Conservation (phyloP, 2,113 vertebrate species). For the Brienomyrus longianalis region DNA sequence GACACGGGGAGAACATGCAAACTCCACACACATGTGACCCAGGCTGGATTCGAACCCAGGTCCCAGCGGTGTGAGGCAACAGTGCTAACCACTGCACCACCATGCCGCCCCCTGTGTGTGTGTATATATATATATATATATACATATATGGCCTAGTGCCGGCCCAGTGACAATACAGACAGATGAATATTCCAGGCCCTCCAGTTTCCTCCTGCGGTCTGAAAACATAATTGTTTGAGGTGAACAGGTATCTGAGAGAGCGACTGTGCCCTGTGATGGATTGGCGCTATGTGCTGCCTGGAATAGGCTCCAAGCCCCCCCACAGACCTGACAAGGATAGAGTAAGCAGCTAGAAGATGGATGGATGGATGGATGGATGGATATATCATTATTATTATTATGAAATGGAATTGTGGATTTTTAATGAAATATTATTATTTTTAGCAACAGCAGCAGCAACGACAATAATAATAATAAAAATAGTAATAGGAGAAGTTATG, state of each 20-base stretch:
- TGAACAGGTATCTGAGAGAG: background rate
- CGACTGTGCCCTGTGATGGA: background rate
- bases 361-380: too few relatives aligned
- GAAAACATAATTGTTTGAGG: background rate
- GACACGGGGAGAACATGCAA: too few relatives aligned
- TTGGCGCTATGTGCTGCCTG: background rate
- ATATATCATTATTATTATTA: background rate
- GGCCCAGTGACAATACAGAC: background rate
- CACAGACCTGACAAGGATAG: background rate
- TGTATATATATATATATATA: background rate
- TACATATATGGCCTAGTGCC: background rate
- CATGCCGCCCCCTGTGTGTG: too few relatives aligned
- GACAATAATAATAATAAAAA: background rate
- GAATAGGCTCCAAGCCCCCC: background rate
- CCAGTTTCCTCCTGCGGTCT: background rate
- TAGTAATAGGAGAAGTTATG: background rate
- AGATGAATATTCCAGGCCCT: background rate
- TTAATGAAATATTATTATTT: background rate
- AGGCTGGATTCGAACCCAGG: too few relatives aligned
- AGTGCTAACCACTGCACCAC: too few relatives aligned
- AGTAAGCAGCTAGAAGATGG: background rate
- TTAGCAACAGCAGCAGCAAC: background rate
- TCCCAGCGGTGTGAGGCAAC: too few relatives aligned
- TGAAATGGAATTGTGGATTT: too few relatives aligned
- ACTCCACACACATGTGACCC: too few relatives aligned